Base-by-base conservation (phyloP, 2,888 invertebrate genomes). In the Drosophila eohydei region DNA sequence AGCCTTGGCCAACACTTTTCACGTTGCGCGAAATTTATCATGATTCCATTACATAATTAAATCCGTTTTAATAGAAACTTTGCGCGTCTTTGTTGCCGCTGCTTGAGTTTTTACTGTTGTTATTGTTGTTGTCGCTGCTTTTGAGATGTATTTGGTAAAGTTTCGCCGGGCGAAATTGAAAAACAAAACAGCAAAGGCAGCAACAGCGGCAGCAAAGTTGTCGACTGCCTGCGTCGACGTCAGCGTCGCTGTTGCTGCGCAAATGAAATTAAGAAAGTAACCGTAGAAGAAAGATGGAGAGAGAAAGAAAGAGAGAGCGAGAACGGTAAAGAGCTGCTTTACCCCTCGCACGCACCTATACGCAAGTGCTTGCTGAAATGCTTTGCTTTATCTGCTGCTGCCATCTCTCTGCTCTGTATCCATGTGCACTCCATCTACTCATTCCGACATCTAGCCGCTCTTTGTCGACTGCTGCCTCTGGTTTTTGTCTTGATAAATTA, bases 41-140 rank as follows among this genome's bases (percentile, higher is more conserved):
- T 86, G 89, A 89, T 91, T 87, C 90, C 90, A 90, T 91, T 91
- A 91, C 90, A 89, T 91, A 91, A 91, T 91, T 91, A 90, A 91
- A 91, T 91, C 90, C 90, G 81, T 91, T 91, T 90, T 86, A 86
- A 90, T 89, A 87, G 87, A 83, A 86, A 88, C 84, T 84, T 84
- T 84, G 79, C 83, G 68, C 84, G 78, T 87, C 89, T 86, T 76
- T 83, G 67, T 76, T 74, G 43, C 61, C 64, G 76, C 61, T 72
- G 58, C 64, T 48, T 48, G 48, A 48, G 48, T 48, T 48, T 61
- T 74, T 69, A 59, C 71, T 73, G 69, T 68, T 75, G 66, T 69
- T 71, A 66, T 66, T 82, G 69, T 40, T 64, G 57, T 9, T 38
- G 55, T 40, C 54, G 65, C 55, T 77, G 72, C 78, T 74, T 80